A percentile compares a stretch with the other conserved stretches of the same genome.
Conservation (phyloP, 2,797 vertebrate genomes). For the Emys orbicularis region DNA sequence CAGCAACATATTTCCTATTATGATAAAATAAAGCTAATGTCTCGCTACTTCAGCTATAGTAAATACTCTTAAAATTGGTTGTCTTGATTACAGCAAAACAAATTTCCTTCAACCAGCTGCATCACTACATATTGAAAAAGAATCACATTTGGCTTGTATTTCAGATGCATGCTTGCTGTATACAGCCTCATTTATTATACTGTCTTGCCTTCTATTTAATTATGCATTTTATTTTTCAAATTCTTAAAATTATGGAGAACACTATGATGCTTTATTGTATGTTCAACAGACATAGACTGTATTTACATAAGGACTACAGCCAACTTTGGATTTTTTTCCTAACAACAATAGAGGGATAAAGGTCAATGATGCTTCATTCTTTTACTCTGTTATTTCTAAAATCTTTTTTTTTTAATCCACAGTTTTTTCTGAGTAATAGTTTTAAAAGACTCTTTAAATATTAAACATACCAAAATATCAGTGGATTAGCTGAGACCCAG, state of each 20-base stretch:
- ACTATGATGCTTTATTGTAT: constrained; percentile 6
- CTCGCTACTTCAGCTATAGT: background rate
- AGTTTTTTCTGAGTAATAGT: constrained; percentile 48
- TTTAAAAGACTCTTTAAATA: constrained; percentile 75
- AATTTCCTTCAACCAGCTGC: constrained; percentile 25
- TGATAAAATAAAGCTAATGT: background rate
- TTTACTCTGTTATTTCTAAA: constrained; percentile 54
- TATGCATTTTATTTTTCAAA: constrained; percentile 37
- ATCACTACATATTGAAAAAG: constrained; percentile 1
- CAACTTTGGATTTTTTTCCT: constrained; percentile 24
- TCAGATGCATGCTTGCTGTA: constrained; percentile 13
- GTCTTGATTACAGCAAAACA: constrained; percentile 15
- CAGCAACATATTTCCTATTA: background rate
- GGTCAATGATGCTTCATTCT: constrained; percentile 64
- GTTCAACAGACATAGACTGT: constrained; percentile 60
- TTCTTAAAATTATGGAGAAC: constrained; percentile 14
- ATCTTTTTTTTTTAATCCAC: constrained; percentile 49
- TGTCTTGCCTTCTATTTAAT: background rate
- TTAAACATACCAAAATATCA: constrained; percentile 65
- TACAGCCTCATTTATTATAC: background rate
- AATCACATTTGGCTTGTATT: constrained; percentile 11
- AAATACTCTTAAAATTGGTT: constrained; percentile 23
- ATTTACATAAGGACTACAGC: background rate
- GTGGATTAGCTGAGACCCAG: constrained; percentile 71
- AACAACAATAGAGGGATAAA: constrained; percentile 54